A percentile compares a stretch with the other conserved stretches of the same genome.
Evolutionary conservation across 2,888 invertebrate species (phyloP).

Genomic region (Phlogophora meticulosa): DNA sequence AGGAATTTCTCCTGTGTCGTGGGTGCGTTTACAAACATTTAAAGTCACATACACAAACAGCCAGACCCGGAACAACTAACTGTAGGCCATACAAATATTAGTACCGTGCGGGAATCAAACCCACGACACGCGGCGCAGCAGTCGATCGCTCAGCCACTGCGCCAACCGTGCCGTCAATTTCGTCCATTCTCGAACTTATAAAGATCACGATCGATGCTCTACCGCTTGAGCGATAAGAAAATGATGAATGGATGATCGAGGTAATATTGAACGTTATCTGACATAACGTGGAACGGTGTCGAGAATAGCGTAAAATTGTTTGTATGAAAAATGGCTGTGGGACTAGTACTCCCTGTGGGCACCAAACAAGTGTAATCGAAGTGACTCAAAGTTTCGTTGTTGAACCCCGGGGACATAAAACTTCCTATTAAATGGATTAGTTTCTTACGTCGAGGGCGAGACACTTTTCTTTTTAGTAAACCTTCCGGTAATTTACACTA

Average conservation of each 20-base stretch:
- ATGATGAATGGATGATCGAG: slow-evolving; percentile 56
- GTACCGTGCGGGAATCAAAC: no score
- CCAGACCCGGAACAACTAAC: no score
- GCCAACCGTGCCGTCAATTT: no score
- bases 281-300: slow-evolving; percentile 41
- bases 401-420: slow-evolving; percentile 58
- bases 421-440: slow-evolving; percentile 72
- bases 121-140: no score
- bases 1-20: no score
- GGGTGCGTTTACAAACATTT: no score
- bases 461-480: slow-evolving; percentile 33
- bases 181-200: slow-evolving; percentile 47
- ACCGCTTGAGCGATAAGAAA: slow-evolving; percentile 53
- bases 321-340: slow-evolving; percentile 37
- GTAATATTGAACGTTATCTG: slow-evolving; percentile 44
- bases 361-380: slow-evolving; percentile 72
- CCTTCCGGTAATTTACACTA: slow-evolving; percentile 7
- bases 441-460: slow-evolving; percentile 31
- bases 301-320: slow-evolving; percentile 43
- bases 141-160: no score
- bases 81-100: no score
- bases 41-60: no score
- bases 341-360: slow-evolving; percentile 50
- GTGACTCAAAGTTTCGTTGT: slow-evolving; percentile 66
- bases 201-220: slow-evolving; percentile 51